A percentile compares a stretch with the other conserved stretches of the same genome.
These are phyloP conservation scores for Callithrix jacchus DNA, from an alignment of 2,113 vertebrate genomes.

Conservation along the genomic window DNA sequence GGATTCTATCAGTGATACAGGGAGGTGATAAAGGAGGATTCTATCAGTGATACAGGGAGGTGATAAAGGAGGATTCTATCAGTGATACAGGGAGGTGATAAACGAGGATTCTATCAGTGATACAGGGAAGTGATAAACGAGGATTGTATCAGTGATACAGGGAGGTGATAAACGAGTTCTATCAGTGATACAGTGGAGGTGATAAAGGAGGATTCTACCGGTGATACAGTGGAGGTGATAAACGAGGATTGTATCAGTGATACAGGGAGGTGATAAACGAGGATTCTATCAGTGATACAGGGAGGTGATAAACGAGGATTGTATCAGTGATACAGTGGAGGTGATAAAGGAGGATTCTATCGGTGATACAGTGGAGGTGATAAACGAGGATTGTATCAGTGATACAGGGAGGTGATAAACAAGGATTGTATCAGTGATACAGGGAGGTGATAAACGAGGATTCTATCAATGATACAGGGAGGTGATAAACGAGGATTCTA, in stretches of 20 bases:
- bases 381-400: no score
- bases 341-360: no score
- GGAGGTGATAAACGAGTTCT: no score
- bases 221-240: neutral
- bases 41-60: neutral
- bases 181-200: neutral
- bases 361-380: neutral
- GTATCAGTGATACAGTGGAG: neutral
- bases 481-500: no score
- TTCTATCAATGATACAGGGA: neutral
- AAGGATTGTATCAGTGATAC: neutral
- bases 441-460: no score
- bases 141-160: neutral
- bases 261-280: fast-evolving
- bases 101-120: no score
- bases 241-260: no score
- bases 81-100: neutral
- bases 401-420: neutral
- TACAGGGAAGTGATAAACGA: no score
- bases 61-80: no score
- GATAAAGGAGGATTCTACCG: no score
- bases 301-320: no score
- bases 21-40: no score
- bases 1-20: neutral
- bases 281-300: neutral